Evolutionary conservation across 2,888 invertebrate species (phyloP), one percentile per base, ranked within the genome.

Genomic region (Diloba caeruleocephala): DNA sequence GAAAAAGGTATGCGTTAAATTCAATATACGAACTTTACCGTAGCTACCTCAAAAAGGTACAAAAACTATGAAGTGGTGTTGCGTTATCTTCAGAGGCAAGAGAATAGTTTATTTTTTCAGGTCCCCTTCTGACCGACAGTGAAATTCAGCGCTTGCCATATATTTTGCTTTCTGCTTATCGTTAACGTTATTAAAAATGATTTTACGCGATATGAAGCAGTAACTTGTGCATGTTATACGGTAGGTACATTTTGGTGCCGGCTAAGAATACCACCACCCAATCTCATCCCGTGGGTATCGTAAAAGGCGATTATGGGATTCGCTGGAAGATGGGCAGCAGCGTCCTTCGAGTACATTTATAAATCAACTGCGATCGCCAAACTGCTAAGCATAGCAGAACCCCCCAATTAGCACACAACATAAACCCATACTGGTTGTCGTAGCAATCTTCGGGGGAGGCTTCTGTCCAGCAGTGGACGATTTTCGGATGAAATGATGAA

Each of bases 11-110:
- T 60, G 34, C 31, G 32, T 53, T 54, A 53, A 53, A 70, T 70
- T 68, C 53, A 60, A 68, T 70, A 42, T 32, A 38, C 5, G 49
- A 68, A 66, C 56, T 65, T 65, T 65, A 39, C 6, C 13, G 31
- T 36, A 17, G 45, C 46, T 65, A 50, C 55, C 52, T 53, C 46
- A 31, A 55, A 65, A 25, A 65, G 33, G 70, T 70, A 65, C 51
- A 55, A 26, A 36, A 51, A 49, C 52, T 59, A 17, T 31, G 33
- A 44, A 50, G 29, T 39, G 25, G 6, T 43, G 13, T 19, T 13
- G 13, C 32, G 31, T 39, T 58, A 59, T 59, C 48, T 44, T 13
- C n/a, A 7, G 19, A 28, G 29, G 21, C 17, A 14, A 25, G 32
- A 52, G 50, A 52, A 54, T 64, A 39, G 58, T 64, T 63, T 64